Conservation (phyloP, 2,797 vertebrate species). For the Loriculus beryllinus region DNA sequence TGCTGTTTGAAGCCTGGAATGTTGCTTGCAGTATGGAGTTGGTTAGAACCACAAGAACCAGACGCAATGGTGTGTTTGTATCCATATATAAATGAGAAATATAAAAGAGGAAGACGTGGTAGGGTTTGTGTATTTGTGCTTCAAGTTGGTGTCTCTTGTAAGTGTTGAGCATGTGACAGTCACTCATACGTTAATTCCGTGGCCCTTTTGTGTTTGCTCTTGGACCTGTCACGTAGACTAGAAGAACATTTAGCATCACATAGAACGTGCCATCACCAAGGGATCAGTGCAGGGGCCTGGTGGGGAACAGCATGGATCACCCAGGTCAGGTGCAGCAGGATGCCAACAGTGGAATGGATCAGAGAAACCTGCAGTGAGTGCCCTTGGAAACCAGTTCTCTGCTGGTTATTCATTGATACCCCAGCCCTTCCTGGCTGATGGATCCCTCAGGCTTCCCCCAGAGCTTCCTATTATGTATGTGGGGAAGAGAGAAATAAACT, state of each 20-base stretch:
- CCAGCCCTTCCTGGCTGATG: neutral
- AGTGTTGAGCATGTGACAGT: conserved; percentile 76
- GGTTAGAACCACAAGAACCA: conserved; percentile 27
- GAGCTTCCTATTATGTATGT: neutral
- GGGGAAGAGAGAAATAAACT: neutral
- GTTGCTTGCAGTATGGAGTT: conserved; percentile 12
- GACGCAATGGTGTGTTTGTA: conserved; percentile 12
- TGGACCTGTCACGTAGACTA: conserved; percentile 61
- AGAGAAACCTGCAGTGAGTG: neutral
- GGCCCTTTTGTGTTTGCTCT: conserved; percentile 69
- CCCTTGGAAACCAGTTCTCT: conserved; percentile 21
- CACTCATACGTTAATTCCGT: conserved; percentile 51
- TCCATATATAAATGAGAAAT: conserved; percentile 22
- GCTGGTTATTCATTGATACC: neutral
- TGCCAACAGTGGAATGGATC: neutral
- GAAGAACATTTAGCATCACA: conserved; percentile 12
- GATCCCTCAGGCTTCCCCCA: neutral
- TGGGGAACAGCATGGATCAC: neutral
- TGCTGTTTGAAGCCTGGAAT: conserved; percentile 2
- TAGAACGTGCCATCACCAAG: neutral
- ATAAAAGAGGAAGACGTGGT: conserved; percentile 45
- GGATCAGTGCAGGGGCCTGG: neutral
- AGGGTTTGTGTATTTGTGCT: conserved; percentile 72
- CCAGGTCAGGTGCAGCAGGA: neutral
- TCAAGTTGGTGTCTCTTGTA: conserved; percentile 71